phyloP scores from a whole-genome alignment of 2,888 invertebrate species.

The Pheosia tremula region DNA sequence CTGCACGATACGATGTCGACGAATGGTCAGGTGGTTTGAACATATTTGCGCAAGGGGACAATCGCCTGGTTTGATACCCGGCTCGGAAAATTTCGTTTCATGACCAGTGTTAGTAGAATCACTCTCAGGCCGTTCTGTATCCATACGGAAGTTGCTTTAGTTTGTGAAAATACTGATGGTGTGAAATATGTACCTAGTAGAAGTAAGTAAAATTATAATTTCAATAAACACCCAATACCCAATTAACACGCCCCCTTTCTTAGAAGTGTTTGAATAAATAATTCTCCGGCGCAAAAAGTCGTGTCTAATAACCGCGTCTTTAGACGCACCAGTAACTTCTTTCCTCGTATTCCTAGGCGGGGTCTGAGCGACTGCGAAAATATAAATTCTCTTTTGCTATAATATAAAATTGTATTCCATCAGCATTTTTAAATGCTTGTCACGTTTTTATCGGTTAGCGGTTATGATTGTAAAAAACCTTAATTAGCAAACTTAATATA shows the following conservation, averaged over 20 bases:
- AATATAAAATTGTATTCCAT: not conserved
- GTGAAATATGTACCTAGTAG: too few relatives aligned
- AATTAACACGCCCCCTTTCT: not conserved
- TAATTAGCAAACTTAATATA: not conserved
- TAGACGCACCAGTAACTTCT: not conserved
- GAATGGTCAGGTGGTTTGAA: too few relatives aligned
- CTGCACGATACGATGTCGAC: too few relatives aligned
- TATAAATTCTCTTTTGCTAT: not conserved
- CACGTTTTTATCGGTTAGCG: not conserved
- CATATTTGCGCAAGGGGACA: too few relatives aligned
- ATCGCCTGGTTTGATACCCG: too few relatives aligned
- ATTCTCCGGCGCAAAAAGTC: not conserved
- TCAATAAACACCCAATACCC: not conserved
- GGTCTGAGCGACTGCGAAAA: not conserved
- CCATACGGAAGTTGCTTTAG: too few relatives aligned
- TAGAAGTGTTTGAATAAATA: not conserved
- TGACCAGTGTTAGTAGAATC: too few relatives aligned
- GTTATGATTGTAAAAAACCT: not conserved
- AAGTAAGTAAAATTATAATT: not conserved
- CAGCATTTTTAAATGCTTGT: not conserved
- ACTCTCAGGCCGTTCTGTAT: too few relatives aligned
- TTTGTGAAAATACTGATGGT: too few relatives aligned
- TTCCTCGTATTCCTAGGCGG: not conserved
- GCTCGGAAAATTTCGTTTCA: too few relatives aligned
- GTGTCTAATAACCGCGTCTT: conserved; percentile 1